phyloP scores from a whole-genome alignment of 2,113 vertebrate genomes.

The Myanophis thanlyinensis region DNA sequence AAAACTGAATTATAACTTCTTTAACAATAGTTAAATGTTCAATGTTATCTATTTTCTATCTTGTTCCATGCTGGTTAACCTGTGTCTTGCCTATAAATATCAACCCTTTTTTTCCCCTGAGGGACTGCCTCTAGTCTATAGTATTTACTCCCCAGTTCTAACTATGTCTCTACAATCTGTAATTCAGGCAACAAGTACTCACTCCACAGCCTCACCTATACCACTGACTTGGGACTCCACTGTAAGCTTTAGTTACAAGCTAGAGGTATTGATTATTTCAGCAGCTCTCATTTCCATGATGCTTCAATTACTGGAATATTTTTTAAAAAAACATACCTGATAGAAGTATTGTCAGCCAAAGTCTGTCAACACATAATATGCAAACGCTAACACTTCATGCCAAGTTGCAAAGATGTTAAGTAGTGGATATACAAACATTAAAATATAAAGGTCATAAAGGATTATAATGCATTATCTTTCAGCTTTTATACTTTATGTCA shows the following conservation, averaged over 20 bases:
- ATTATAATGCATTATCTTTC: not conserved
- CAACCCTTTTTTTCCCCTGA: not conserved
- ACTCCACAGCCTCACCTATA: not conserved
- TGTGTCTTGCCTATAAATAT: not conserved
- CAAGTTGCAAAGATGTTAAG: not conserved
- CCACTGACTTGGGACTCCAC: not conserved
- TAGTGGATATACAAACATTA: not conserved
- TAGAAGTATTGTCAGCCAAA: not conserved
- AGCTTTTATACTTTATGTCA: not conserved
- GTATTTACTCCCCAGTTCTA: not conserved
- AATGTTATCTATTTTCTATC: not conserved
- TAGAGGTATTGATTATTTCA: not conserved
- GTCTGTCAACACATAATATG: not conserved
- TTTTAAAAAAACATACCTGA: not conserved
- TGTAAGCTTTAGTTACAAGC: not conserved
- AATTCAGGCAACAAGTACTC: not conserved
- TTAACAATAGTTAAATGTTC: not conserved
- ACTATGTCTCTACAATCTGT: not conserved
- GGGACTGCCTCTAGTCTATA: not conserved
- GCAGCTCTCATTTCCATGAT: not conserved
- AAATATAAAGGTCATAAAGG: not conserved
- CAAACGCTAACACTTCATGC: not conserved
- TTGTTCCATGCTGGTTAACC: not conserved
- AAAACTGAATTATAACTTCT: not conserved
- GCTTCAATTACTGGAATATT: not conserved